phyloP scores from a whole-genome alignment of 2,113 vertebrate species.

The Ailurus styani region DNA sequence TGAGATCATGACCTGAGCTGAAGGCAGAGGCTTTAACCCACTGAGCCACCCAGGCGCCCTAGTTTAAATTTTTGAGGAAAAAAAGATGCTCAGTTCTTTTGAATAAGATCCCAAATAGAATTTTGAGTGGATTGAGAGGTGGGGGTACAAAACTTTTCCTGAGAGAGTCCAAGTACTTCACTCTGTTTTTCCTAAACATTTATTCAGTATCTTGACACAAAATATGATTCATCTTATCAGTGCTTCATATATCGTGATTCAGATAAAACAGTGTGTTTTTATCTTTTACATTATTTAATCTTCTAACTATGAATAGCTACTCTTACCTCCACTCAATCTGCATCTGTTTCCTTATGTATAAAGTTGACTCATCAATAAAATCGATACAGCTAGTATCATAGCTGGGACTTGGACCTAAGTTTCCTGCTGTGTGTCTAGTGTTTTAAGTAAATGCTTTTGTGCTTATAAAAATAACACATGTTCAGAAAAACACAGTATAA shows the following conservation, averaged over 20 bases:
- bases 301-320: neutral
- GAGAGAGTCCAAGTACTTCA: neutral
- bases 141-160: neutral
- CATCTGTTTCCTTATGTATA: neutral
- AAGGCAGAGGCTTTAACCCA: no score
- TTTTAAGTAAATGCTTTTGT: constrained; percentile 35
- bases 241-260: neutral
- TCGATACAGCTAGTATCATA: neutral
- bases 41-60: no score
- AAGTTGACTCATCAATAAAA: neutral
- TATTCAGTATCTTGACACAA: neutral
- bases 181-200: neutral
- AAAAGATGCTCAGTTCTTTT: constrained; percentile 9
- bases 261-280: neutral
- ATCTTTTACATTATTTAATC: neutral
- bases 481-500: neutral
- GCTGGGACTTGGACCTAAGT: neutral
- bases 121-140: neutral
- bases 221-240: neutral
- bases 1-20: no score
- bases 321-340: neutral
- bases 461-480: constrained; percentile 24
- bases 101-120: neutral
- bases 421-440: neutral
- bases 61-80: neutral